These are phyloP conservation scores for Dryobates pubescens DNA, from an alignment of 2,797 vertebrate genomes.

Conservation along the genomic window DNA sequence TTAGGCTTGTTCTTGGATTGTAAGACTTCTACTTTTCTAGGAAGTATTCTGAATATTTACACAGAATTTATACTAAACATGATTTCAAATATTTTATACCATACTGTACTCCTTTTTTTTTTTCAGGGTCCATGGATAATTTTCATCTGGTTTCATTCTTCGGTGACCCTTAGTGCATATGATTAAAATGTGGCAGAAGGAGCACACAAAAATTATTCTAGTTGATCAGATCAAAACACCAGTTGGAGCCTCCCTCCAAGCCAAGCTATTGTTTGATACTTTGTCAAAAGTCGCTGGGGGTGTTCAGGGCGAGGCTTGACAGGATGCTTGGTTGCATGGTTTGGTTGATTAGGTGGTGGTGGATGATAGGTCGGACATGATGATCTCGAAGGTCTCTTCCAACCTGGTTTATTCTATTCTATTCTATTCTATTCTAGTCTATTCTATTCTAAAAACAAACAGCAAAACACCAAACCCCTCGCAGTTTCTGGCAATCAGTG, in stretches of 20 bases:
- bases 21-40: background rate
- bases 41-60: background rate
- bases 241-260: background rate
- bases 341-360: too few species aligned
- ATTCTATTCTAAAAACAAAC: too few species aligned
- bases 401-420: too few species aligned
- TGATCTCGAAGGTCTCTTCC: too few species aligned
- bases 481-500: background rate
- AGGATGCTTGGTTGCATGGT: too few species aligned
- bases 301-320: too few species aligned
- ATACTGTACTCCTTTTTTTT: background rate
- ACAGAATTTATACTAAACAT: background rate
- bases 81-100: background rate
- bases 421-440: too few species aligned
- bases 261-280: background rate
- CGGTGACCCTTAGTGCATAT: background rate
- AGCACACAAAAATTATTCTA: background rate
- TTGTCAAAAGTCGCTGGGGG: too few species aligned
- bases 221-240: background rate
- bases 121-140: background rate
- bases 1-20: background rate
- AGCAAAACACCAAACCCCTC: background rate
- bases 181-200: background rate
- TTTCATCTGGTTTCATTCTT: background rate
- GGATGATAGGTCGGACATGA: too few species aligned